A percentile compares a stretch with the other conserved stretches of the same genome.
Evolutionary conservation across 30 jellyfish, hydroid and myxozoan species (phyloP).

Genomic region (Hydra vulgaris): DNA sequence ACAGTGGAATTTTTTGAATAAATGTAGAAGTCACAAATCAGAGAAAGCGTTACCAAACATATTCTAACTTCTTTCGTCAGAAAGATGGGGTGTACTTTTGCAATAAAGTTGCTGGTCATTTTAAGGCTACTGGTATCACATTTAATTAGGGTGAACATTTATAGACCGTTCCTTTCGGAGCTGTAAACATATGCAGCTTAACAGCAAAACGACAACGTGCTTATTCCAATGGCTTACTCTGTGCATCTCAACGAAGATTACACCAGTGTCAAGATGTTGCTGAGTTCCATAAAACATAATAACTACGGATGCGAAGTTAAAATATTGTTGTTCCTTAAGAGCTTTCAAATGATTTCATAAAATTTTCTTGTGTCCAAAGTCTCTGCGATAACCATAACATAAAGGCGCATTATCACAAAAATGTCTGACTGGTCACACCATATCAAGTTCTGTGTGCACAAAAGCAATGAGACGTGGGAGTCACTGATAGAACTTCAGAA

Average conservation of each 20-base stretch:
- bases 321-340: no score
- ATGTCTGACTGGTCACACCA: no score
- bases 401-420: no score
- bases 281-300: neutral
- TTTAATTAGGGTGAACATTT: neutral
- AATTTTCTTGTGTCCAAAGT: no score
- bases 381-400: no score
- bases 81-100: neutral
- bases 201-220: neutral
- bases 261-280: neutral
- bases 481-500: neutral
- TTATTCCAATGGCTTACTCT: neutral
- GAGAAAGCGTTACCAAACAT: neutral
- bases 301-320: no score
- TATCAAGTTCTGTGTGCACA: neutral
- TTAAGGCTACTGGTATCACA: neutral
- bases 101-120: no score
- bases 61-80: neutral
- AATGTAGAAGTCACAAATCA: neutral
- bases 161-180: neutral
- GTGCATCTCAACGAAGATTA: neutral
- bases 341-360: no score
- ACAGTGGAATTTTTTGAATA: neutral
- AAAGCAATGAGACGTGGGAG: neutral
- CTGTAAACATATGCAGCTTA: neutral